These are phyloP conservation scores for Coranthus polyacanthus DNA, from an alignment of 2,797 vertebrate species.

Conservation along the genomic window DNA sequence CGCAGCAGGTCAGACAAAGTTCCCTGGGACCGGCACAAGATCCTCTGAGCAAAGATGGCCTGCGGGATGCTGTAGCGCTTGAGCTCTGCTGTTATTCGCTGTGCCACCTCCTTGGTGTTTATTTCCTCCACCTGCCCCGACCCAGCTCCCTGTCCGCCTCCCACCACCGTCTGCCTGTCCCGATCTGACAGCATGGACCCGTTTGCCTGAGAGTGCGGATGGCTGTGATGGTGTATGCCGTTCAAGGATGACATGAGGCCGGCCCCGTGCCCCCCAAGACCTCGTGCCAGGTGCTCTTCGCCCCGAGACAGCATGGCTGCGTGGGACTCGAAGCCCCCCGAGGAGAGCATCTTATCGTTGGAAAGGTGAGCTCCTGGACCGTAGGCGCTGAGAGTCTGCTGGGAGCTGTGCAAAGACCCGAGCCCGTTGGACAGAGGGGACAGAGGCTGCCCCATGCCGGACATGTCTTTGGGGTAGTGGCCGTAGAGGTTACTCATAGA, in stretches of 20 bases:
- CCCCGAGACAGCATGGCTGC: slow-evolving; percentile 93
- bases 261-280: slow-evolving; percentile 89
- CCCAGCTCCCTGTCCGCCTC: slow-evolving; percentile 86
- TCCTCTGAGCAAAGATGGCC: slow-evolving; percentile 98
- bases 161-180: slow-evolving; percentile 87
- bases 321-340: slow-evolving; percentile 93
- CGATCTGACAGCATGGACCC: slow-evolving; percentile 91
- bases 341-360: slow-evolving; percentile 94
- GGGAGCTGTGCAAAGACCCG: slow-evolving; percentile 91
- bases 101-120: slow-evolving; percentile 98
- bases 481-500: slow-evolving; percentile 96
- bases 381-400: slow-evolving; percentile 92
- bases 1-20: slow-evolving; percentile 97
- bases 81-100: slow-evolving; percentile 96
- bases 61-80: slow-evolving; percentile 99
- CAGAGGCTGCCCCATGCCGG: slow-evolving; percentile 92
- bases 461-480: slow-evolving; percentile 96
- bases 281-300: slow-evolving; percentile 92
- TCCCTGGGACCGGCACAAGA: slow-evolving; percentile 98
- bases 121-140: slow-evolving; percentile 95
- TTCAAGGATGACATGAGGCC: slow-evolving; percentile 91
- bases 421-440: slow-evolving; percentile 94
- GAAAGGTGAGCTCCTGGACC: slow-evolving; percentile 91
- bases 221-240: slow-evolving; percentile 90
- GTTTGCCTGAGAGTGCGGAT: slow-evolving; percentile 88